A percentile compares a stretch with the other conserved stretches of the same genome.
Conservation (phyloP, 2,797 vertebrate genomes). For the Garrulus glandarius region DNA sequence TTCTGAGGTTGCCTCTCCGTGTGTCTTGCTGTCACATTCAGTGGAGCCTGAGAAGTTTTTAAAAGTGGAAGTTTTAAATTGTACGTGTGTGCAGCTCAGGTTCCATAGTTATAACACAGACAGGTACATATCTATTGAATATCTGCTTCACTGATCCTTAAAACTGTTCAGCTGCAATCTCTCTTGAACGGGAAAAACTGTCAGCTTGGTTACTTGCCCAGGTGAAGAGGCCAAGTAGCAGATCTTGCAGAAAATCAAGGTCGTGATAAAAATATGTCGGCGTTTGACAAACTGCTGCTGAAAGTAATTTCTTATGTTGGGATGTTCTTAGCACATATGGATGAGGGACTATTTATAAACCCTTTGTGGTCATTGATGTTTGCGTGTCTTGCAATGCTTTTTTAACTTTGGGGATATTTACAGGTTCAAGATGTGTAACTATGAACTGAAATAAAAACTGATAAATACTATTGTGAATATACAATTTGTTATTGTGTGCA, state of each 20-base stretch:
- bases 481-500: background rate
- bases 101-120: background rate
- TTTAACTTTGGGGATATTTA: background rate
- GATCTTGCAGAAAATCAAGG: background rate
- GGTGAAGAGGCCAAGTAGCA: background rate
- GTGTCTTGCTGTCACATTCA: background rate
- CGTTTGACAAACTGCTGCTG: background rate
- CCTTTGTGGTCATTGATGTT: background rate
- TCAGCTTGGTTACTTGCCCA: background rate
- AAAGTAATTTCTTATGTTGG: background rate
- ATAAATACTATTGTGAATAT: background rate
- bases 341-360: background rate
- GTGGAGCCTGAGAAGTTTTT: background rate
- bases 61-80: background rate
- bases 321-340: background rate
- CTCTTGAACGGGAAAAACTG: background rate
- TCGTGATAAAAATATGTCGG: background rate
- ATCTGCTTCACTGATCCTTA: background rate
- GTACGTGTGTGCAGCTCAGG: fast-evolving
- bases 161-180: background rate
- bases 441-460: background rate
- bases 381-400: background rate
- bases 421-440: background rate
- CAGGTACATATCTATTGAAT: background rate
- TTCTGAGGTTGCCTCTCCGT: background rate